Percentiles rank a stretch among this genome's conserved stretches.
Evolutionary conservation across 2,113 vertebrate species (phyloP).

Genomic region (Nycticebus coucang): DNA sequence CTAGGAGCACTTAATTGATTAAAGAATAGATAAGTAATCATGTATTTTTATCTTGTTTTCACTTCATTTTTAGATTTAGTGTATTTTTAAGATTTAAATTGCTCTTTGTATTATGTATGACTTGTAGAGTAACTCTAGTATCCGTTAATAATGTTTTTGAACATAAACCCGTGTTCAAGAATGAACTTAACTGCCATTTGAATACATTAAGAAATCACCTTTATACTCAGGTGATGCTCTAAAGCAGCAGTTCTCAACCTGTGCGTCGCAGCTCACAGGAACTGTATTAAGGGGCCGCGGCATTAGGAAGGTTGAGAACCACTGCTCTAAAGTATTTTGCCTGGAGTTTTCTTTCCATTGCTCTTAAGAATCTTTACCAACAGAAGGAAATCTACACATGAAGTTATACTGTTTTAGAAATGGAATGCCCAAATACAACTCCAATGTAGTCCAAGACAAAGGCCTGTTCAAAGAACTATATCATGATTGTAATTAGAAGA

Average conservation of each 20-base stretch:
- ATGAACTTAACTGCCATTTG: not conserved
- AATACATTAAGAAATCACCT: not conserved
- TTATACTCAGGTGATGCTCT: not conserved
- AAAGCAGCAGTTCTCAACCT: not conserved
- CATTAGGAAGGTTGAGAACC: too few species aligned
- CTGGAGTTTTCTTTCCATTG: conserved; percentile 30
- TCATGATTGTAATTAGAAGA: not conserved
- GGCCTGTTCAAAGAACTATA: not conserved
- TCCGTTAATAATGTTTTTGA: conserved; percentile 43
- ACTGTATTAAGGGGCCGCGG: too few species aligned
- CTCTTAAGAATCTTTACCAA: not conserved
- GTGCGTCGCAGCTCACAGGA: too few species aligned
- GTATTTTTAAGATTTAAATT: conserved; percentile 25
- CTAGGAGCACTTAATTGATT: not conserved
- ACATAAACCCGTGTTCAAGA: not conserved
- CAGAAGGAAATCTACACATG: not conserved
- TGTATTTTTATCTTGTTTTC: conserved; percentile 16
- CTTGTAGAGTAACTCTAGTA: conserved; percentile 11
- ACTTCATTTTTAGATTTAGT: not conserved
- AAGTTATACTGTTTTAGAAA: not conserved
- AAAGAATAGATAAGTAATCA: not conserved
- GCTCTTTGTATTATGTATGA: conserved; percentile 8
- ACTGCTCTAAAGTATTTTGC: not conserved
- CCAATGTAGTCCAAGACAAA: not conserved
- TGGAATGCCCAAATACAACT: conserved; percentile 32